A percentile compares a stretch with the other conserved stretches of the same genome.
Conservation (phyloP, 2,113 vertebrate genomes). For the Cichladusa arquata region DNA sequence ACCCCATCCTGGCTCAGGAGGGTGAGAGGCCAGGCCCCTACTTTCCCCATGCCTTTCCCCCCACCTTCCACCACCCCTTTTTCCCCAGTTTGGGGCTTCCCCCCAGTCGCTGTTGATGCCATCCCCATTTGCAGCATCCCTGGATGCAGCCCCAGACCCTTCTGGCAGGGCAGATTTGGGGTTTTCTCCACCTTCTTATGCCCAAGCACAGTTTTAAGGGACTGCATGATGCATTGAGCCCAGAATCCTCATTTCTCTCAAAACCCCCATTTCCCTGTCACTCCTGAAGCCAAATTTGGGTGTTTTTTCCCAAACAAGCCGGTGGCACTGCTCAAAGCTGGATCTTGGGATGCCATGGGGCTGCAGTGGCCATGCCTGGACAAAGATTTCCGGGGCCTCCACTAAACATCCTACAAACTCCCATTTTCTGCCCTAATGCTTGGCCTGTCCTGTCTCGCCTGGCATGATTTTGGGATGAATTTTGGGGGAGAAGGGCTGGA, state of each 20-base stretch:
- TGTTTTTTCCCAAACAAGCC: not conserved
- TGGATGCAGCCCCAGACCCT: not conserved
- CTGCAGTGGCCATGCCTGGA: not conserved
- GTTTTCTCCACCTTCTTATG: not conserved
- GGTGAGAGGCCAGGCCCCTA: slow-evolving; percentile 21
- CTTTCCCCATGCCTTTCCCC: not conserved
- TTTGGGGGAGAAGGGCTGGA: not conserved
- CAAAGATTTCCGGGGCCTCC: not conserved
- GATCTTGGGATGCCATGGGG: accelerated
- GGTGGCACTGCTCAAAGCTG: not conserved
- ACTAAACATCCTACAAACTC: accelerated
- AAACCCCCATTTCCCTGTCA: not conserved
- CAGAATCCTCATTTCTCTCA: not conserved
- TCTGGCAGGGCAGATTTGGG: not conserved
- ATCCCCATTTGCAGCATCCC: not conserved
- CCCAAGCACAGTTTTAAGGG: not conserved
- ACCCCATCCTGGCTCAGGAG: slow-evolving; percentile 34
- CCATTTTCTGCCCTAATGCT: not conserved
- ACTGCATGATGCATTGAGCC: accelerated
- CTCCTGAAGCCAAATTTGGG: not conserved
- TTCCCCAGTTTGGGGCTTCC: not conserved
- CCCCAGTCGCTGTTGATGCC: accelerated
- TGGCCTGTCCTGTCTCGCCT: not conserved
- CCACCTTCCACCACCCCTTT: not conserved
- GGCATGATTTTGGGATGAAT: not conserved